These are phyloP conservation scores for Alcis repandata DNA, from an alignment of 2,888 invertebrate species.

Conservation along the genomic window DNA sequence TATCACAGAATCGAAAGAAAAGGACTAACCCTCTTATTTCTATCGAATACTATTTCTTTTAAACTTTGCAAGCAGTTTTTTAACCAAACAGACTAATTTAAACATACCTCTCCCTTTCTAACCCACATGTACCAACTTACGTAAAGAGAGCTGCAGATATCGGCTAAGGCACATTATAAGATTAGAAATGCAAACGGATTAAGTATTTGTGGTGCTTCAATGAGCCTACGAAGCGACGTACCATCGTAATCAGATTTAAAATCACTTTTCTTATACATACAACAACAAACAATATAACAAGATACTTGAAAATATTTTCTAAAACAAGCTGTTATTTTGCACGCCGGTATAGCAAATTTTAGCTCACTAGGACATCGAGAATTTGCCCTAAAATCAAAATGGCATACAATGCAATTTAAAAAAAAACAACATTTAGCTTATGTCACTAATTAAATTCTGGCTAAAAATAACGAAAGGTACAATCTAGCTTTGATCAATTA, in stretches of 20 bases:
- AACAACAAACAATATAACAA: background rate
- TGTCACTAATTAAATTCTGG: too few species aligned
- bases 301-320: too few species aligned
- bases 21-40: background rate
- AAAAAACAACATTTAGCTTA: too few species aligned
- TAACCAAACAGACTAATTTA: background rate
- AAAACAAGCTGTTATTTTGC: too few species aligned
- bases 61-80: background rate
- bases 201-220: slow-evolving; percentile 82
- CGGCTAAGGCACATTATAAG: slow-evolving; percentile 83
- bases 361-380: too few species aligned
- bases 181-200: slow-evolving; percentile 85
- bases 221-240: slow-evolving; percentile 64
- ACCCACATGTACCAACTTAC: background rate
- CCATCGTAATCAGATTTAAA: slow-evolving; percentile 71
- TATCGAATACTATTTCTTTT: background rate
- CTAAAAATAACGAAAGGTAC: too few species aligned
- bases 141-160: slow-evolving; percentile 45
- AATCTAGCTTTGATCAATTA: too few species aligned
- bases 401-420: too few species aligned
- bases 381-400: too few species aligned
- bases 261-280: slow-evolving; percentile 50
- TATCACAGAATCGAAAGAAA: too few species aligned
- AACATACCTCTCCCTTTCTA: background rate
- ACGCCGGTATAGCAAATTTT: too few species aligned